Evolutionary conservation across 2,888 invertebrate species (phyloP), one percentile per base, ranked within the genome.

Genomic region (Cantharis lateralis): DNA sequence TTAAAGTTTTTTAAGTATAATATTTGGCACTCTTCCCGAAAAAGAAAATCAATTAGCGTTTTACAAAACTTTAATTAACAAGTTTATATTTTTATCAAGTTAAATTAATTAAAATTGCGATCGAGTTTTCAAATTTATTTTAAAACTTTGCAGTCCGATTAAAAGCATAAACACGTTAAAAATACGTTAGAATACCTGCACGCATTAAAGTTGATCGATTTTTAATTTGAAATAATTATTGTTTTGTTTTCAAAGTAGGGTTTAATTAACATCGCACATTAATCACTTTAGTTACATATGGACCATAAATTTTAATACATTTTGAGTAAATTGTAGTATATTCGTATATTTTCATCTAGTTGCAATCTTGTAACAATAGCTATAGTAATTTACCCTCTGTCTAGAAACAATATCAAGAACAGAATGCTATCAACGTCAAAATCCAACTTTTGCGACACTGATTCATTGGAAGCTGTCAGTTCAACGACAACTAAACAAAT

Each of bases 391-490:
- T 73, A 69, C 73, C 63, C 62, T 69, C 73, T 73, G 73, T 62
- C 73, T 73, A 62, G 61, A 62, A 73, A 73, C 73, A 73, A 73
- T 73, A 73, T 73, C 73, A 73, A 72, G 73, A 73, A 73, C 73
- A 73, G 73, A 73, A 69, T 68, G 73, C 68, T 73, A 73, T 73
- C 73, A 73, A 68, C 73, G 73, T 73, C 73, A 69, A 68, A 73
- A 62, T 73, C 61, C 68, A 73, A 73, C 32, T 73, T 73, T 69
- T 62, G 69, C 69, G 73, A 73, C 73, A 73, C 69, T 73, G 73
- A 73, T 73, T 73, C 73, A 73, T 73, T 73, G 68, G 24, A 16
- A 24, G 62, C 73, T 73, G 73, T 73, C 73, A 69, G 64, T 15
- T 69, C 62, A 68, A 62, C 62, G 73, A 69, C 73, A 73, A 48